Evolutionary conservation across 2,888 invertebrate genomes (phyloP), one percentile per base, ranked within the genome.

Genomic region (Scaptomyza polygonia): DNA sequence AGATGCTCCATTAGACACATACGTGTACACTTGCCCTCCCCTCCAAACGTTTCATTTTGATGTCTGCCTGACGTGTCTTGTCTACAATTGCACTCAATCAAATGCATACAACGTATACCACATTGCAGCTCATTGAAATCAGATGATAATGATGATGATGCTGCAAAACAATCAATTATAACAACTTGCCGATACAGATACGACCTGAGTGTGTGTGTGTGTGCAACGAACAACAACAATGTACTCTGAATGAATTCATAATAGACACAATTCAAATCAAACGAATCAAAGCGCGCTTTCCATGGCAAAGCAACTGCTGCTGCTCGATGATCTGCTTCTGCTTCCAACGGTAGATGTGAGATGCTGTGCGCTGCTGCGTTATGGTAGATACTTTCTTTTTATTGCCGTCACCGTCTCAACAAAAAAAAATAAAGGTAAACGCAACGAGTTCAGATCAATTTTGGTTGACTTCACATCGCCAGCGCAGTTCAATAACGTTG

Each of bases 401-500:
- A 88, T 84, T 88, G 88, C 86, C 86, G 61, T 77, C 67, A 64
- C 74, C 72, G 43, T 16, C 8, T 58, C 59, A 32, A 18, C n/a
- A n/a, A n/a, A n/a, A n/a, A n/a, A n/a, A n/a, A n/a, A n/a, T n/a
- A 76, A 79, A 84, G 62, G 67, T 65, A 79, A 82, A 82, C 87
- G 73, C 77, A 83, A 87, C 82, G 82, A 83, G 82, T 83, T 83
- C 88, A 86, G 88, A 88, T 86, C 84, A 86, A 84, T 88, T 83
- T 87, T 87, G 72, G 88, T 80, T 88, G 80, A 84, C 85, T 86
- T 68, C 77, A 74, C 77, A 72, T 57, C 43, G 62, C 61, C 51
- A 75, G 67, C 67, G 58, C 51, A 70, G 77, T 77, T 83, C 79
- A 79, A 85, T 83, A 78, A 65, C 74, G 80, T 79, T 77, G 70